Percentiles rank a stretch among this genome's conserved stretches.
Conservation (phyloP, 2,113 vertebrate genomes). For the Galeopterus variegatus region DNA sequence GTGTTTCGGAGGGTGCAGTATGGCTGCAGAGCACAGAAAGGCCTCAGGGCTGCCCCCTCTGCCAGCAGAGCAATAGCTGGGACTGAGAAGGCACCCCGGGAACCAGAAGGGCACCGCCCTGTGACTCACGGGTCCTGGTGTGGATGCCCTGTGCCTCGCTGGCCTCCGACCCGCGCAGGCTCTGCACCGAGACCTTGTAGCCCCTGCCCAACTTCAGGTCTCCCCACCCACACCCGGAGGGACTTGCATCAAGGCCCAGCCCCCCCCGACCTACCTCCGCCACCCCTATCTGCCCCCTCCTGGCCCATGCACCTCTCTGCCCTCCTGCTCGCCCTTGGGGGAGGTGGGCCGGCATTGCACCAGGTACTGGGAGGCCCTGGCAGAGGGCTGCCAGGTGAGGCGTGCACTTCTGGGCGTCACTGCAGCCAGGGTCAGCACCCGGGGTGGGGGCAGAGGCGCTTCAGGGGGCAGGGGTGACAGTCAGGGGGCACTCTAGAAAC, state of each 20-base stretch:
- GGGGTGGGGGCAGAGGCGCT: constrained; percentile 92
- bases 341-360: constrained; percentile 90
- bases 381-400: constrained; percentile 91
- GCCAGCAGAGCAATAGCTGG: not conserved
- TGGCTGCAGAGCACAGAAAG: constrained; percentile 87
- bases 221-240: constrained; percentile 91
- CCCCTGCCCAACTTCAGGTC: constrained; percentile 91
- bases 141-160: constrained; percentile 93
- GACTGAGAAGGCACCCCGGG: not conserved
- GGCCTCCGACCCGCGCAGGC: constrained; percentile 93
- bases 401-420: constrained; percentile 91
- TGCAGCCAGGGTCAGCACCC: constrained; percentile 89
- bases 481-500: not conserved
- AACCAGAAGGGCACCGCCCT: no score
- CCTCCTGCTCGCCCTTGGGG: constrained; percentile 86
- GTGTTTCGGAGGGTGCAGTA: constrained; percentile 87
- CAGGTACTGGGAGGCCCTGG: constrained; percentile 94
- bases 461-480: not conserved
- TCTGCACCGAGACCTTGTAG: constrained; percentile 93
- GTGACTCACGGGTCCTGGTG: constrained; percentile 92
- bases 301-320: constrained; percentile 78
- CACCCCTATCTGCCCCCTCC: rapidly evolving
- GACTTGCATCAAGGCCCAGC: rapidly evolving
- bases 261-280: rapidly evolving
- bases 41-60: not conserved